Evolutionary conservation across 2,113 vertebrate species (phyloP).

Genomic region (Stictonetta naevosa): DNA sequence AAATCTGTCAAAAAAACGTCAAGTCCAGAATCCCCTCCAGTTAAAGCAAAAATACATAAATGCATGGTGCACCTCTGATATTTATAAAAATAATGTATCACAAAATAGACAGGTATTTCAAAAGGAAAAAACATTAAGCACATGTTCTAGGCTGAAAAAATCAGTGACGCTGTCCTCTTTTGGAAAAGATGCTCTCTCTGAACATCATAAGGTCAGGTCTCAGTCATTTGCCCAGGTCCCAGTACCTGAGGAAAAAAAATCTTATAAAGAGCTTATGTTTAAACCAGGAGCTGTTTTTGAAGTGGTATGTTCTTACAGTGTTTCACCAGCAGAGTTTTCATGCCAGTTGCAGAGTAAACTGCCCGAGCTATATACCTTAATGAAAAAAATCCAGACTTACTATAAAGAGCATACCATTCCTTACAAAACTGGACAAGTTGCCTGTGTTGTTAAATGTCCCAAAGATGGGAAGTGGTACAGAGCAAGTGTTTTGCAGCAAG

Average conservation of each 20-base stretch:
- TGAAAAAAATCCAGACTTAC: conserved; percentile 82
- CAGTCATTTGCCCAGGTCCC: too few species aligned
- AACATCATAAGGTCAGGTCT: background rate
- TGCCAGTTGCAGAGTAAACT: conserved; percentile 81
- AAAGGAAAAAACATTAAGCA: background rate
- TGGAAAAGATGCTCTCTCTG: background rate
- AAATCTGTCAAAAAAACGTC: background rate
- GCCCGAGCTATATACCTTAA: conserved; percentile 79
- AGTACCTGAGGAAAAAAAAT: background rate
- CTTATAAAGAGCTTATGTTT: conserved; percentile 76
- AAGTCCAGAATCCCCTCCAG: background rate
- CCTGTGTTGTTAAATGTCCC: conserved; percentile 81
- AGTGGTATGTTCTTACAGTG: conserved; percentile 78
- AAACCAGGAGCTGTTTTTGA: conserved; percentile 80
- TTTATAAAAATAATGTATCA: background rate
- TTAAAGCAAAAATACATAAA: background rate
- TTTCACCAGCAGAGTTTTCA: conserved; percentile 86
- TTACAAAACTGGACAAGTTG: conserved; percentile 74
- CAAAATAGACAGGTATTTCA: background rate
- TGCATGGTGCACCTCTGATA: background rate
- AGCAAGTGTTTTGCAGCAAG: conserved; percentile 71
- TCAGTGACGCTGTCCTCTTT: background rate
- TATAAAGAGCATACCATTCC: conserved; percentile 74
- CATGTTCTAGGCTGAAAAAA: background rate
- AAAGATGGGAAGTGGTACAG: conserved; percentile 85